Conservation (phyloP, 2,888 invertebrate species). For the Lasioglossum villosulum region DNA sequence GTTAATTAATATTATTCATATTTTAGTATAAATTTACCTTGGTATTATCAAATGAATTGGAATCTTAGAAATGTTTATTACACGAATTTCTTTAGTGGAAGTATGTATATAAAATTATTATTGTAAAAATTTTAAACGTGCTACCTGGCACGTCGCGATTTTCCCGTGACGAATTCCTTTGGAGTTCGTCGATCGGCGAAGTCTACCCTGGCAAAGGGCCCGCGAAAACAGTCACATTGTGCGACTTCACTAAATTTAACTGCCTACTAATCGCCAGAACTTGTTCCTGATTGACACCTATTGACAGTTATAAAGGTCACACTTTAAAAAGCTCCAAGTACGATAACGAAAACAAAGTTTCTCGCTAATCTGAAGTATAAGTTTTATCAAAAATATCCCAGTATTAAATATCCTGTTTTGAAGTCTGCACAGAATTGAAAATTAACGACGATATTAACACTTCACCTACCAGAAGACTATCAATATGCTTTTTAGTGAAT, state of each 20-base stretch:
- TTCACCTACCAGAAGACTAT: not conserved
- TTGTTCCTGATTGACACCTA: constrained; percentile 66
- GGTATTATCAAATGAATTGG: not conserved
- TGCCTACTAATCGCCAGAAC: constrained; percentile 70
- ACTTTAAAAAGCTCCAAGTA: constrained; percentile 10
- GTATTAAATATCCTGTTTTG: not conserved
- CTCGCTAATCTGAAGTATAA: not conserved
- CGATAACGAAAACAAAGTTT: not conserved
- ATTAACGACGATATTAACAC: not conserved
- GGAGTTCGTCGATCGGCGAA: constrained; percentile 68
- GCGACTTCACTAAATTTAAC: constrained; percentile 72
- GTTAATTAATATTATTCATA: not conserved
- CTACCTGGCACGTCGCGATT: constrained; percentile 38
- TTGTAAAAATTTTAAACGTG: constrained; percentile 14
- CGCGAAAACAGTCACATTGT: constrained; percentile 61
- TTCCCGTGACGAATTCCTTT: constrained; percentile 58
- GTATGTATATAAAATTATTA: not conserved
- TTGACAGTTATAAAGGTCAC: constrained; percentile 40
- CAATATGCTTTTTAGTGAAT: not conserved
- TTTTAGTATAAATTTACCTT: not conserved
- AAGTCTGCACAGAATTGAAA: not conserved
- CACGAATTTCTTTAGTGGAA: not conserved
- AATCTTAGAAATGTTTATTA: not conserved
- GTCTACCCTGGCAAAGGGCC: constrained; percentile 70
- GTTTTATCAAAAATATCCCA: not conserved